Evolutionary conservation across 2,797 vertebrate genomes (phyloP).

Genomic region (Oryzias dopingdopingensis): DNA sequence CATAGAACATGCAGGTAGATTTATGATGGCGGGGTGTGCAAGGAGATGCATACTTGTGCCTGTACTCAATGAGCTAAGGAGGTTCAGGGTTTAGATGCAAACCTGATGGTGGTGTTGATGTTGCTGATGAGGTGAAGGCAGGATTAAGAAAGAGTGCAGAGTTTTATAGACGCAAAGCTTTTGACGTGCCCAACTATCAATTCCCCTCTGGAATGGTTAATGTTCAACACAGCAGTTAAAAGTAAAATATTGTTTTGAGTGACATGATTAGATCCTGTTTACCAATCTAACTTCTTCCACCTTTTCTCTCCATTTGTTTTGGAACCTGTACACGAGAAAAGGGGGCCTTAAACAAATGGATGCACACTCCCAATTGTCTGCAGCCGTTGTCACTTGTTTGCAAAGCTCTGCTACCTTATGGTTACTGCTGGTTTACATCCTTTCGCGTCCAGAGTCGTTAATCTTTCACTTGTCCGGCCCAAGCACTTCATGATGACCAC

Average conservation of each 20-base stretch:
- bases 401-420: constrained; percentile 1
- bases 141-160: constrained; percentile 6
- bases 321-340: too few species aligned
- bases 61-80: constrained; percentile 24
- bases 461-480: constrained; percentile 35
- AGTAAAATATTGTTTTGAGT: too few species aligned
- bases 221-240: too few species aligned
- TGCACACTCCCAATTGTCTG: constrained; percentile 1
- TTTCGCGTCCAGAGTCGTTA: constrained; percentile 27
- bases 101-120: constrained; percentile 21
- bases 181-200: neutral
- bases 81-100: constrained; percentile 42
- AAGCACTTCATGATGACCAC: constrained; percentile 56
- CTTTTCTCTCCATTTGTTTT: too few species aligned
- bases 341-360: neutral
- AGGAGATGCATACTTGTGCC: constrained; percentile 53
- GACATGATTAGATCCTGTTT: too few species aligned
- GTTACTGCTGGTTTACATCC: constrained; percentile 3
- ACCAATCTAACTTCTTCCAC: too few species aligned
- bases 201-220: too few species aligned
- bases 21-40: constrained; percentile 61
- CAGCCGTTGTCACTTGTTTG: constrained; percentile 2
- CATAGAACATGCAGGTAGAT: constrained; percentile 62
- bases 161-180: constrained; percentile 19
- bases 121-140: constrained; percentile 26